These are phyloP conservation scores for Coccyzus lansbergi DNA, from an alignment of 2,797 vertebrate genomes.

Conservation along the genomic window DNA sequence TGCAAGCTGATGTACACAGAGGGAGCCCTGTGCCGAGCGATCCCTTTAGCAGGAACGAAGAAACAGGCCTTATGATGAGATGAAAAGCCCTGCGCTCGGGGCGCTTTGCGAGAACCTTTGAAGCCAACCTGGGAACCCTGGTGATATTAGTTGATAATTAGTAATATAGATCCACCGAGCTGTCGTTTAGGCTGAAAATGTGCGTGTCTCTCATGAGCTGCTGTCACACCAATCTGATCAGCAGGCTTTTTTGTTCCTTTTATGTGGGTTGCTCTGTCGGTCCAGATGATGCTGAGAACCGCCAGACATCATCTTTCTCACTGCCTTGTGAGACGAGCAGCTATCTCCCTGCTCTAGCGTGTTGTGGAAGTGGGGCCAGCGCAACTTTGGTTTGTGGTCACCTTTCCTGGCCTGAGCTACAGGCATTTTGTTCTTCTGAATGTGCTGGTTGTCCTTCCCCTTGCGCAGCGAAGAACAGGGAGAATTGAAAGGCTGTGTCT, in stretches of 20 bases:
- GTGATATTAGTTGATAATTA: conserved; percentile 68
- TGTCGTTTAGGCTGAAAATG: conserved; percentile 59
- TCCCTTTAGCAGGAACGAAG: conserved; percentile 52
- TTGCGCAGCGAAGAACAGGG: accelerated
- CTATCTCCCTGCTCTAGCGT: background rate
- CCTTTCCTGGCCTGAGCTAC: conserved; percentile 9
- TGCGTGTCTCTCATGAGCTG: conserved; percentile 59
- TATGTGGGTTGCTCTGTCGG: conserved; percentile 66
- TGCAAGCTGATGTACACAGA: conserved; percentile 20
- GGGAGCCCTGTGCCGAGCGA: conserved; percentile 28
- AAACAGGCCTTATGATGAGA: conserved; percentile 44
- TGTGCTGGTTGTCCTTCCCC: background rate
- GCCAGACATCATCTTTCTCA: conserved; percentile 66
- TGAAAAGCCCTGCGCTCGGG: conserved; percentile 34
- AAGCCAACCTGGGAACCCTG: conserved; percentile 67
- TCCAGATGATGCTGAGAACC: conserved; percentile 68
- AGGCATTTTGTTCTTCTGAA: background rate
- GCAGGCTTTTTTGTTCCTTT: conserved; percentile 65
- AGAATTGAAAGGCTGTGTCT: background rate
- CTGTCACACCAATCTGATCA: conserved; percentile 70
- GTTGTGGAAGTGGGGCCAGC: conserved; percentile 9
- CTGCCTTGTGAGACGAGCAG: conserved; percentile 24
- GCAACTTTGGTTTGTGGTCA: conserved; percentile 34
- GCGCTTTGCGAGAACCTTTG: conserved; percentile 50
- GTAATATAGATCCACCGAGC: conserved; percentile 71